These are phyloP conservation scores for Magallana nippona DNA, from an alignment of 2,888 invertebrate species.

Conservation along the genomic window DNA sequence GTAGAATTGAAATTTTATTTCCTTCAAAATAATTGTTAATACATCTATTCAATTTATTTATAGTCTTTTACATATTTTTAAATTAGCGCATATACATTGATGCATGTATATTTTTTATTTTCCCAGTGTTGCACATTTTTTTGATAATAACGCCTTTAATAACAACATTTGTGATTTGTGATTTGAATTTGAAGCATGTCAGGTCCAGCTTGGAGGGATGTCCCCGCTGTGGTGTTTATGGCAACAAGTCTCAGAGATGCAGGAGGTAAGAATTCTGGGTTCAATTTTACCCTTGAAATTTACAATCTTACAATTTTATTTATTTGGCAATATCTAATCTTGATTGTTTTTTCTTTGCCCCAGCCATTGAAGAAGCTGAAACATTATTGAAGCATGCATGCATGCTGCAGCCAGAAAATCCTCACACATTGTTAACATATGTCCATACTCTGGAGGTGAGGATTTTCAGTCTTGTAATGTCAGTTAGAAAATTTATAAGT, in stretches of 20 bases:
- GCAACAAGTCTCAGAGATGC: conserved; percentile 58
- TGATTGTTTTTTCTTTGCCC: neutral
- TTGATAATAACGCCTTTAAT: no score
- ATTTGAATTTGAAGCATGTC: conserved; percentile 47
- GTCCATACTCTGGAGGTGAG: conserved; percentile 59
- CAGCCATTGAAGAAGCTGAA: conserved; percentile 56
- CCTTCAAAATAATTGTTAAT: neutral
- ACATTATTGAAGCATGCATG: conserved; percentile 54
- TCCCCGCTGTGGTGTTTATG: conserved; percentile 56
- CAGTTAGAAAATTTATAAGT: no score
- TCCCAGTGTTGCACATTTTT: no score
- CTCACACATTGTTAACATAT: conserved; percentile 57
- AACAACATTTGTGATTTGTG: neutral
- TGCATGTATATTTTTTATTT: no score
- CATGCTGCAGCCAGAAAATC: conserved; percentile 48
- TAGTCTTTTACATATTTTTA: neutral
- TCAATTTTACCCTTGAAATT: neutral
- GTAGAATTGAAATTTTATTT: neutral
- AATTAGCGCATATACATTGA: no score
- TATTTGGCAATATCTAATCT: neutral
- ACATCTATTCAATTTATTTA: neutral
- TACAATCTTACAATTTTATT: no score
- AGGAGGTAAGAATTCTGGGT: conserved; percentile 46
- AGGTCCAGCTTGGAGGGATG: conserved; percentile 50
- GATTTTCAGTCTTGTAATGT: neutral